Base-by-base conservation (phyloP, 2,888 invertebrate species). In the Ornithoptera priamus region DNA sequence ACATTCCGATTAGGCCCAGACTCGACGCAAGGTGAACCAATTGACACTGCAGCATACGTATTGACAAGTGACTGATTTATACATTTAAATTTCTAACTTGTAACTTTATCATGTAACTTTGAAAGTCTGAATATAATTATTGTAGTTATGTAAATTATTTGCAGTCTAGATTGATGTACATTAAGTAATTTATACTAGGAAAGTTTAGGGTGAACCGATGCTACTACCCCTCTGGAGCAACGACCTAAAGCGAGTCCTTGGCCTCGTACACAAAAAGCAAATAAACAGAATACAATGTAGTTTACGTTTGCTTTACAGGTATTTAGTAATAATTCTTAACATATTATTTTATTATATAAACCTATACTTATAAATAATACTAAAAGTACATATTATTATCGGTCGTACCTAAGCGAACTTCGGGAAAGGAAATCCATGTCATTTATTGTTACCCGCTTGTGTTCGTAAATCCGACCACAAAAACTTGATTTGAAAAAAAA, bases 1-100 rank as follows among this genome's bases (percentile, higher is more conserved):
- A 82, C 82, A 83, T 85, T 78, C 79, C 75, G 75, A 72, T 66
- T 71, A 71, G 67, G 50, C 61, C 42, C 59, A 24, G 64, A 53
- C 22, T 50, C 30, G 20, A 57, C 57, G 69, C 72, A 74, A 84
- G 81, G 85, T 78, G 75, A 82, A 72, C 74, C 67, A 46, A 72
- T 71, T 22, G 68, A 70, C 76, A 60, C 56, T 57, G 18, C 61
- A 64, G 73, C 64, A 72, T 71, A 67, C 58, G 53, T 68, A 71
- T 67, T 36, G 57, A 67, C 70, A 62, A 50, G 69, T 65, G 65
- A 63, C 64, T 61, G 68, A 71, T 71, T 71, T 70, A 68, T 61
- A 36, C 50, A 61, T 5, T 0, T 53, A n/a, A 30, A 30, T 30
- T 30, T 30, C 3, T 30, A 30, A 4, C 5, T 2, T 30, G 5